Percentiles rank a stretch among this genome's conserved stretches.
phyloP scores from a whole-genome alignment of 2,113 vertebrate genomes.

The Cyanoderma ruficeps region DNA sequence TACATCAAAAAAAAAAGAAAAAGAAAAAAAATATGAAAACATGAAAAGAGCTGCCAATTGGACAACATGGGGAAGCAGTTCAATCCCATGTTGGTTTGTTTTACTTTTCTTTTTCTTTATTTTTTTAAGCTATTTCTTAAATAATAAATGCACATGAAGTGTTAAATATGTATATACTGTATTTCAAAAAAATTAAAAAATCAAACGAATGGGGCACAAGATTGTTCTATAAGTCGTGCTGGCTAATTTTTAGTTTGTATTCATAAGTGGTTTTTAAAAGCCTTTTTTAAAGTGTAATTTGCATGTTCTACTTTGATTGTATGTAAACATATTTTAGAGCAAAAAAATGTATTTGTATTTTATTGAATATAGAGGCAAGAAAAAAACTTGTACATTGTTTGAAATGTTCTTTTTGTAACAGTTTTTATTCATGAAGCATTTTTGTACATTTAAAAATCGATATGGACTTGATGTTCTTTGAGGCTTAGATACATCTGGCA shows the following conservation, averaged over 20 bases:
- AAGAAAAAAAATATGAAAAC: constrained; percentile 19
- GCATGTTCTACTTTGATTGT: constrained; percentile 99
- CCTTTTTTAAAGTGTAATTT: constrained; percentile 96
- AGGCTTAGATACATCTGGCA: constrained; percentile 90
- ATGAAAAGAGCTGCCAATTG: constrained; percentile 69
- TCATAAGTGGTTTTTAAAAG: constrained; percentile 97
- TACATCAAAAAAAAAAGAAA: constrained; percentile 47
- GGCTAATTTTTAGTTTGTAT: constrained; percentile 99
- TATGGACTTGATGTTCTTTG: constrained; percentile 84
- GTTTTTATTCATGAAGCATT: constrained; percentile 99
- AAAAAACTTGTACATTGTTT: constrained; percentile 99
- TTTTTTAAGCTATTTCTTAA: constrained; percentile 86
- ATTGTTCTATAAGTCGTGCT: constrained; percentile 89
- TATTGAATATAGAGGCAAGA: constrained; percentile 96
- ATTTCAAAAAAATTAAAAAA: constrained; percentile 77
- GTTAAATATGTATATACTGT: constrained; percentile 89
- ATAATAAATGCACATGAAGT: constrained; percentile 90
- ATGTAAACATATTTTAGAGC: constrained; percentile 99
- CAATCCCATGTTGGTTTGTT: constrained; percentile 70
- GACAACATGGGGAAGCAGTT: constrained; percentile 73
- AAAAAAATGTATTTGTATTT: constrained; percentile 97
- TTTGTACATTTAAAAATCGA: constrained; percentile 97
- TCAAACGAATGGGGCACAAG: constrained; percentile 93
- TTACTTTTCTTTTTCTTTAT: constrained; percentile 75
- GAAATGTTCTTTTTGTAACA: constrained; percentile 99